These are phyloP conservation scores for Drosophila cracens DNA, from an alignment of 2,888 invertebrate genomes.

Conservation along the genomic window DNA sequence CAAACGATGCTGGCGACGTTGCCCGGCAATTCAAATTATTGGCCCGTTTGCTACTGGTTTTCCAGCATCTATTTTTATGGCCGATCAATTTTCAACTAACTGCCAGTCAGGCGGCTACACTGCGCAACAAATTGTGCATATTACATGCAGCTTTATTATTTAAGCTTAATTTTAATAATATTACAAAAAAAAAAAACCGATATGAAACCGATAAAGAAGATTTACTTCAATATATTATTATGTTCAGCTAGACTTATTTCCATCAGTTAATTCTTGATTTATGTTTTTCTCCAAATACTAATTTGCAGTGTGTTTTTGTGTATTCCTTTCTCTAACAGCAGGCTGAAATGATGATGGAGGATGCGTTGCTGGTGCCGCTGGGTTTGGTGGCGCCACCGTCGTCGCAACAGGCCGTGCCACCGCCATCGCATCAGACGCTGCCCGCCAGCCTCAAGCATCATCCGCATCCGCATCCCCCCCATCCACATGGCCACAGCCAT, in stretches of 20 bases:
- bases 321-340: slow-evolving; percentile 64
- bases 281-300: background rate
- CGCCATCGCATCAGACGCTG: slow-evolving; percentile 55
- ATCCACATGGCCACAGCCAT: slow-evolving; percentile 3
- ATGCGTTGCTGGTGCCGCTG: slow-evolving; percentile 65
- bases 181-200: background rate
- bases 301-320: slow-evolving; percentile 5
- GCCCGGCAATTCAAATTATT: slow-evolving; percentile 72
- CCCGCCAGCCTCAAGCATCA: slow-evolving; percentile 85
- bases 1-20: slow-evolving; percentile 45
- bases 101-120: slow-evolving; percentile 17
- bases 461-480: slow-evolving; percentile 15
- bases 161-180: background rate
- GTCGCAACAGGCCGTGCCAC: slow-evolving; percentile 33
- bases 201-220: background rate
- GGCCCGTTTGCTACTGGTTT: slow-evolving; percentile 69
- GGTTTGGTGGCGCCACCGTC: slow-evolving; percentile 63
- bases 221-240: background rate
- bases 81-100: slow-evolving; percentile 72
- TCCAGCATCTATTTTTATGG: slow-evolving; percentile 69
- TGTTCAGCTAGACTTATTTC: background rate
- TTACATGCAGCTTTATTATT: background rate
- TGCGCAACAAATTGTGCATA: background rate
- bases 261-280: background rate
- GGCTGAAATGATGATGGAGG: slow-evolving; percentile 82